Evolutionary conservation across 1,140 invertebrate species (phyloP), one percentile per base, ranked within the genome.

Genomic region (Dolichoris vasculosae): DNA sequence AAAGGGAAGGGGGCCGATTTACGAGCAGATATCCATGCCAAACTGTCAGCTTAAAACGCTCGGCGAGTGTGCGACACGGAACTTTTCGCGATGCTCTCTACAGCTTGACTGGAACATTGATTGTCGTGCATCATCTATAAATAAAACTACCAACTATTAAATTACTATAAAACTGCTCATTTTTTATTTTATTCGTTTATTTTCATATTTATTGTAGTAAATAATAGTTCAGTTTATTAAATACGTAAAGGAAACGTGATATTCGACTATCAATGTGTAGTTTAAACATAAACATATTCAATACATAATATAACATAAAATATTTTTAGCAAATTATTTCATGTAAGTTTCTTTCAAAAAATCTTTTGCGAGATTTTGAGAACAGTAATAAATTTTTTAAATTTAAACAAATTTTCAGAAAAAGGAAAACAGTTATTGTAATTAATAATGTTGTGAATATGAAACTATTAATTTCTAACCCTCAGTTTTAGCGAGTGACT

Each of bases 21-120:
- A 75, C 84, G 84, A 85, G 78, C 67, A 78, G 77, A 63, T 75
- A 85, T 81, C 69, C 78, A 75, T 78, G 84, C 77, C 78, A 63
- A 81, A 81, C 80, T 79, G 84, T 81, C 84, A 55, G 78, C 78
- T 81, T 81, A 81, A 85, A 85, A 85, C 35, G 55, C 35, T 84
- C 51, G 38, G 17, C 46, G 30, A 20, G 46, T 46, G 40, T 23
- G 51, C 69, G 82, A 84, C 75, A 78, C 63, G 35, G 84, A 32
- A 81, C 67, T 85, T 85, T 75, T 85, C 78, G 69, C 78, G 76
- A 69, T 30, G 30, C n/a, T 43, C 67, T 82, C 64, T 40, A 9
- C 23, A 59, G 55, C 67, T 71, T 23, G 35, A 71, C 35, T 71
- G 76, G 51, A 7, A 32, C 51, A 82, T 84, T 84, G 73, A 84